Base-by-base conservation (phyloP, 2,888 invertebrate species). In the Branchellion lobata region DNA sequence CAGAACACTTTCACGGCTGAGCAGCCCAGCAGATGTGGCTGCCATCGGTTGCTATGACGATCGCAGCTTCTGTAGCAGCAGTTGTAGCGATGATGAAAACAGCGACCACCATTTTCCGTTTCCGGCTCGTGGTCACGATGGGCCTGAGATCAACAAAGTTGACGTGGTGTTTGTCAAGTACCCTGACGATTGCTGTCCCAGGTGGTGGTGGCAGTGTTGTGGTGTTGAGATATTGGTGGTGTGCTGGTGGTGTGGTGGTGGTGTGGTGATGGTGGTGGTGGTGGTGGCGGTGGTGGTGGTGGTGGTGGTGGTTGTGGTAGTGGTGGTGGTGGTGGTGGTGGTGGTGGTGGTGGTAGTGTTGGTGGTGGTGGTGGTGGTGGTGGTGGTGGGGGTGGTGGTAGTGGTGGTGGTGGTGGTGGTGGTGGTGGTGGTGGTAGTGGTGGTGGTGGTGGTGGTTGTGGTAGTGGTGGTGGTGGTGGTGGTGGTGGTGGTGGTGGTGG, bases 181-280 rank as follows among this genome's bases (percentile, higher is more conserved):
- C 86, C 96, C 96, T 71, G 92, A 95, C 51, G 96, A 96, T 86
- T 97, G 97, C 88, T 95, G 77, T 72, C 75, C 77, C 1, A 77
- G 57, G 77, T 77, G 29, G 53, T 61, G 31, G 29, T 2, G 36
- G 36, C 5, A 11, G 24, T 33, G 36, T 51, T 47, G 73, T 31
- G 1, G 77, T 77, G 74, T 79, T 80, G 68, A n/a, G 80, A 78
- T 51, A 78, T 80, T 29, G 78, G 1, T 57, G 21, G 24, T 8
- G n/a, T 57, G 21, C 3, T 57, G 21, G 61, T 57, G 24, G 61
- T 57, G 61, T 3, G 3, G 24, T 3, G 24, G 24, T 8, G 61
- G 24, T 14, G 61, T 3, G 21, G 21, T 18, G 24, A 57, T 24
- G 21, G 24, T 24, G 8, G 61, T 3, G 61, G 21, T 57, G 61